Conservation (phyloP, 1,140 invertebrate species). For the Scaptomyza pallida region DNA sequence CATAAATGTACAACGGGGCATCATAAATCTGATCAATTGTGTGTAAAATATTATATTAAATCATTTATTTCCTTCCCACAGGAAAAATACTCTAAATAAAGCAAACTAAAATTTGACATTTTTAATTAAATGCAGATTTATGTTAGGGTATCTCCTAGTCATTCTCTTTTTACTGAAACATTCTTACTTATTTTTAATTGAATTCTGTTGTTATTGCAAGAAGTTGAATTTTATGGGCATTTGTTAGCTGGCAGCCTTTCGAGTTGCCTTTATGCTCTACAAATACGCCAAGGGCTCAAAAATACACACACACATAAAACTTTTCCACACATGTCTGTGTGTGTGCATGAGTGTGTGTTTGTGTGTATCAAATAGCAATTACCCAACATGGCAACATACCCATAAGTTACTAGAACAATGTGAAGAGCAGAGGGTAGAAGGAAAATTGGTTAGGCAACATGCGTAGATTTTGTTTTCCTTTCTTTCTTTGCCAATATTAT, state of each 20-base stretch:
- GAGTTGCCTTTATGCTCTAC: constrained; percentile 15
- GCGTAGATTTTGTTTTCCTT: background rate
- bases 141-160: constrained; percentile 3
- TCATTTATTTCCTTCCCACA: too few species aligned
- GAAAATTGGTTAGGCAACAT: constrained; percentile 16
- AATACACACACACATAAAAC: constrained; percentile 12
- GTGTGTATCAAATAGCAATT: constrained; percentile 53
- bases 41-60: background rate
- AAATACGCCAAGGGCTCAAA: constrained; percentile 36
- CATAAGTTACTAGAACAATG: background rate
- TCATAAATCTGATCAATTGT: background rate
- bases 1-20: constrained; percentile 6
- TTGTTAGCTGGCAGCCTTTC: constrained; percentile 22
- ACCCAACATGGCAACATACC: constrained; percentile 18
- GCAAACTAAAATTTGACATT: too few species aligned
- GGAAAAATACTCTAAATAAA: too few species aligned
- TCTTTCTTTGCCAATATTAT: constrained; percentile 45
- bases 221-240: constrained; percentile 24
- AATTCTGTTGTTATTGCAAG: constrained; percentile 30
- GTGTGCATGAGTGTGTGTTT: constrained; percentile 23
- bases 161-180: background rate
- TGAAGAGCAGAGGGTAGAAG: background rate
- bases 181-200: constrained; percentile 34
- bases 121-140: background rate
- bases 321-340: constrained; percentile 12